These are phyloP conservation scores for Sebastes reedi DNA, from an alignment of 2,797 vertebrate species.

Conservation along the genomic window DNA sequence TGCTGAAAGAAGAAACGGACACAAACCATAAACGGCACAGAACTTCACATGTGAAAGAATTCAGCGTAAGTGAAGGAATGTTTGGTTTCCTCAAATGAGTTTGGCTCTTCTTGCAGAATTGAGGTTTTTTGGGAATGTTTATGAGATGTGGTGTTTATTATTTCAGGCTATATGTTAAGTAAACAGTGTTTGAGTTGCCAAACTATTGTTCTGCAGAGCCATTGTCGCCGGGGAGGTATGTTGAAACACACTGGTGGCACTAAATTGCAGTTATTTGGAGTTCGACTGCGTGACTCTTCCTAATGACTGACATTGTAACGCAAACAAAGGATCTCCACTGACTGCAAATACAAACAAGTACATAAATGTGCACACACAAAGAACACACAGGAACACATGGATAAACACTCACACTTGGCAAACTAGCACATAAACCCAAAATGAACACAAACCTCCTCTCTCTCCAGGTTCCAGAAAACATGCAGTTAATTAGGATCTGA, in stretches of 20 bases:
- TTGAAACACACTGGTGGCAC: slow-evolving; percentile 41
- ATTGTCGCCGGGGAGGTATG: slow-evolving; percentile 25
- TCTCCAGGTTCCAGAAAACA: slow-evolving; percentile 34
- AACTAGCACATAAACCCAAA: slow-evolving; percentile 13
- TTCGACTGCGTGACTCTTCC: slow-evolving; percentile 45
- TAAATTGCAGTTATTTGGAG: slow-evolving; percentile 57
- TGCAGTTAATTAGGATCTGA: slow-evolving; percentile 47
- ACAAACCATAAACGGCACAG: background rate
- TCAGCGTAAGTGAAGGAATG: background rate
- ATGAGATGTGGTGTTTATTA: slow-evolving; percentile 13
- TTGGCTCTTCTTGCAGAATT: slow-evolving; percentile 3
- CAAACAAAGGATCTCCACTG: slow-evolving; percentile 49
- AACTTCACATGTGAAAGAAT: background rate
- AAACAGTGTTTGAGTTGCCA: slow-evolving; percentile 45
- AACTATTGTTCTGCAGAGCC: slow-evolving; percentile 52
- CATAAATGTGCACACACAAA: slow-evolving; percentile 29
- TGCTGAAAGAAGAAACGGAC: slow-evolving; percentile 77
- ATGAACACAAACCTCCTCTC: background rate
- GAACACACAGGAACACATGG: slow-evolving; percentile 10
- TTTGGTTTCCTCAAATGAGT: slow-evolving; percentile 4
- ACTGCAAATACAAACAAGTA: slow-evolving; percentile 49
- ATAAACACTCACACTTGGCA: slow-evolving; percentile 11
- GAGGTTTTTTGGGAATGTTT: slow-evolving; percentile 31
- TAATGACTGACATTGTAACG: slow-evolving; percentile 42
- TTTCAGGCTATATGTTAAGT: slow-evolving; percentile 39